Percentiles rank a stretch among this genome's conserved stretches.
Conservation (phyloP, 2,797 vertebrate species). For the Antennarius maculatus region DNA sequence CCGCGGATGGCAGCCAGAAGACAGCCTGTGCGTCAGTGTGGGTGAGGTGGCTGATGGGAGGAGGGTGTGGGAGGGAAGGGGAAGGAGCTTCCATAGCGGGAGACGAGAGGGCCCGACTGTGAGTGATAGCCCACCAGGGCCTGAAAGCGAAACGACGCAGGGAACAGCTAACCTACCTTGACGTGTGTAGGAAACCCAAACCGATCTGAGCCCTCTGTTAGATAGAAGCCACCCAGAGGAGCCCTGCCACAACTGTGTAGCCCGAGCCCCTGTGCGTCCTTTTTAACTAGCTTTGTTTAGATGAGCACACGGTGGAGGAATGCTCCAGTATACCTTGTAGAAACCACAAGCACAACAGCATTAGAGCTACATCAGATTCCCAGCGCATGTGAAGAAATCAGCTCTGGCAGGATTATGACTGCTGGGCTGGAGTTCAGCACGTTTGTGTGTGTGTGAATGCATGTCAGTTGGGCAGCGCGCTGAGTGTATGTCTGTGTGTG, state of each 20-base stretch:
- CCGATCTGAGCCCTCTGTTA: constrained; percentile 68
- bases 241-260: constrained; percentile 64
- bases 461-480: constrained; percentile 11
- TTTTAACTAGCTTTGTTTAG: constrained; percentile 84
- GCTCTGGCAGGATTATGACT: constrained; percentile 48
- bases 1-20: constrained; percentile 55
- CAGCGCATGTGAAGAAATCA: constrained; percentile 71
- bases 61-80: constrained; percentile 31
- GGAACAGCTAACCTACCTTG: constrained; percentile 82
- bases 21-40: constrained; percentile 53
- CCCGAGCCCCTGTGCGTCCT: constrained; percentile 67
- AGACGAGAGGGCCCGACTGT: constrained; percentile 55
- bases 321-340: constrained; percentile 75
- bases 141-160: constrained; percentile 60
- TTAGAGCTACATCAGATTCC: constrained; percentile 64
- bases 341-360: constrained; percentile 81
- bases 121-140: constrained; percentile 81
- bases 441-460: constrained; percentile 21
- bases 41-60: constrained; percentile 51
- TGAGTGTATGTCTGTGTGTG: background rate
- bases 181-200: constrained; percentile 84
- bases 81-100: constrained; percentile 21
- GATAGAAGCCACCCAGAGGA: constrained; percentile 81
- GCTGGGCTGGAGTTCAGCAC: constrained; percentile 33
- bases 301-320: constrained; percentile 82